Evolutionary conservation across 2,113 vertebrate genomes (phyloP).

Genomic region (Perca schrenkii): DNA sequence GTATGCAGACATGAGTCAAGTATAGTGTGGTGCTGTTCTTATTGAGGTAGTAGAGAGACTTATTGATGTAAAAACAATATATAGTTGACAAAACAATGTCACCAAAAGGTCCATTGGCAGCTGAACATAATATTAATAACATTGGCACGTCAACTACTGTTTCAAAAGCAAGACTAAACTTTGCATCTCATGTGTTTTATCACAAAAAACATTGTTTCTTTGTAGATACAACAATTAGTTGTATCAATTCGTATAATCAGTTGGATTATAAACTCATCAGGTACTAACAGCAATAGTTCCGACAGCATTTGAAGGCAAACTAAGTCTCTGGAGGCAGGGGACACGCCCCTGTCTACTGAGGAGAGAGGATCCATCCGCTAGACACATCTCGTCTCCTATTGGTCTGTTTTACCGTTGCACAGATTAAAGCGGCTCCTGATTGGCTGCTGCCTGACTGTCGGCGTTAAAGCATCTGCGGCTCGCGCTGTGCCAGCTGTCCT

Average conservation of each 20-base stretch:
- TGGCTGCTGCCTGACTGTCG: slow-evolving; percentile 42
- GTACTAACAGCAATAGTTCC: not conserved
- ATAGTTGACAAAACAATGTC: not conserved
- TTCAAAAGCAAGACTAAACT: too few species aligned
- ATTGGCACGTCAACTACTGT: not conserved
- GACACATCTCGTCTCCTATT: slow-evolving; percentile 48
- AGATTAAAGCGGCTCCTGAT: slow-evolving; percentile 21
- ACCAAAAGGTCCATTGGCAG: too few species aligned
- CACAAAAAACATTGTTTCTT: too few species aligned
- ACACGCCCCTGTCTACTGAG: slow-evolving; percentile 60
- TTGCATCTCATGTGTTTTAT: too few species aligned
- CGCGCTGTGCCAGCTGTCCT: slow-evolving; percentile 73
- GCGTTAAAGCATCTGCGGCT: slow-evolving; percentile 68
- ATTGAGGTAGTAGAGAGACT: not conserved
- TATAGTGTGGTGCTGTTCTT: not conserved
- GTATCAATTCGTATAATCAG: not conserved
- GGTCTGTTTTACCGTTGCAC: slow-evolving; percentile 31
- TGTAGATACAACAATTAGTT: too few species aligned
- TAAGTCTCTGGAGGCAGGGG: slow-evolving; percentile 19
- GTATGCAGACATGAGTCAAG: not conserved
- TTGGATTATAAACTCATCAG: not conserved
- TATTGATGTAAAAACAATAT: not conserved
- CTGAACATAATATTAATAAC: not conserved
- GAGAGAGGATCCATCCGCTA: not conserved
- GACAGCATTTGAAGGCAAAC: slow-evolving; percentile 51